A percentile compares a stretch with the other conserved stretches of the same genome.
Evolutionary conservation across 2,888 invertebrate species (phyloP).

Genomic region (Tuberolachnus salignus): DNA sequence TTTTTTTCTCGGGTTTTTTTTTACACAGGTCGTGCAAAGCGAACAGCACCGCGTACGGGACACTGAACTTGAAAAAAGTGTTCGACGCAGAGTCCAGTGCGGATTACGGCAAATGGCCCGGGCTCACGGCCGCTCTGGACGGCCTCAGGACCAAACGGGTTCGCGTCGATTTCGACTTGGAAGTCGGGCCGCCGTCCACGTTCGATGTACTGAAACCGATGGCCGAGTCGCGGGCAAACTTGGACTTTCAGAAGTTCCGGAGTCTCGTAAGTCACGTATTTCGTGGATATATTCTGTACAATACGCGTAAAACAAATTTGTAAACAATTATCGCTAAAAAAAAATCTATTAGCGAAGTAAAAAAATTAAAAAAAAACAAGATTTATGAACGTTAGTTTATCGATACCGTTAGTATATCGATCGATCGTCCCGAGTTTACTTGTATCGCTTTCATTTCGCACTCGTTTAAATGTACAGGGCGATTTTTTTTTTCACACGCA

Average conservation of each 20-base stretch:
- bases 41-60: conserved; percentile 28
- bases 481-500: too few relatives aligned
- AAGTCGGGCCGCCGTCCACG: conserved; percentile 4
- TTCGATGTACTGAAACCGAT: conserved; percentile 35
- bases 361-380: too few relatives aligned
- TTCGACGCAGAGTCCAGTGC: conserved; percentile 26
- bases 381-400: neutral
- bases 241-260: conserved; percentile 40
- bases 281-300: neutral
- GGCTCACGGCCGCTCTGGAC: conserved; percentile 27
- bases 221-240: conserved; percentile 28
- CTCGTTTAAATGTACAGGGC: too few relatives aligned
- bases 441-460: too few relatives aligned
- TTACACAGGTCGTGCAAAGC: conserved; percentile 29
- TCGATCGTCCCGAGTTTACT: too few relatives aligned
- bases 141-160: conserved; percentile 29
- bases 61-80: conserved; percentile 31
- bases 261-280: conserved; percentile 39
- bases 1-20: neutral
- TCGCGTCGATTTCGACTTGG: conserved; percentile 9
- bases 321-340: neutral
- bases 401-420: too few relatives aligned
- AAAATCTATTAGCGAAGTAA: neutral
- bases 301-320: neutral
- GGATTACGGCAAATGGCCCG: conserved; percentile 50